A percentile compares a stretch with the other conserved stretches of the same genome.
phyloP scores from a whole-genome alignment of 2,888 invertebrate species.

The Diploptera punctata region DNA sequence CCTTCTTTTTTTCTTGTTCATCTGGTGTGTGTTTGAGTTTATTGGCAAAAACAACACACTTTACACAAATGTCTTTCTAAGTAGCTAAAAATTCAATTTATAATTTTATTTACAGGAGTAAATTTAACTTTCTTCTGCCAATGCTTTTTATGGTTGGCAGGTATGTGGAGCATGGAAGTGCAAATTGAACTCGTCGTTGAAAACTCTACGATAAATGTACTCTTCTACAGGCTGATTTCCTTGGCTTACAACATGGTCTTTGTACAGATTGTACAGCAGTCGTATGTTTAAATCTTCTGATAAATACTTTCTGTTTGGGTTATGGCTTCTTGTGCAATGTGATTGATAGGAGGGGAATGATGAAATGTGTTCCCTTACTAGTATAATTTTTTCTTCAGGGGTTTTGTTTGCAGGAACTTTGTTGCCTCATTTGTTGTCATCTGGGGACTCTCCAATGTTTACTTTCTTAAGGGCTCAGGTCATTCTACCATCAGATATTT shows the following conservation, averaged over 20 bases:
- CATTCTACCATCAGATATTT: constrained; percentile 23
- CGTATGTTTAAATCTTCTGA: constrained; percentile 16
- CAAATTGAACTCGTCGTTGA: constrained; percentile 14
- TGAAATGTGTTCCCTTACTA: constrained; percentile 1
- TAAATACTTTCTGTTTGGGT: constrained; percentile 17
- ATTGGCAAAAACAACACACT: not conserved
- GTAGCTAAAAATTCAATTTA: too few species aligned
- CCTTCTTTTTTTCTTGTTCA: not conserved
- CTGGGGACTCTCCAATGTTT: not conserved
- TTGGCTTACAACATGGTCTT: not conserved
- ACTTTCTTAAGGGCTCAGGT: not conserved
- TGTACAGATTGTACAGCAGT: constrained; percentile 12
- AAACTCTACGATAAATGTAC: constrained; percentile 14
- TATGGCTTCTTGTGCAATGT: constrained; percentile 17
- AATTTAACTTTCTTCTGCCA: too few species aligned
- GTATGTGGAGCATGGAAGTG: constrained; percentile 7
- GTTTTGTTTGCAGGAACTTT: constrained; percentile 1
- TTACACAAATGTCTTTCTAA: constrained; percentile 3
- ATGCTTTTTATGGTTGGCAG: too few species aligned
- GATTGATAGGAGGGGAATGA: constrained; percentile 3
- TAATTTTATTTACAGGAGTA: too few species aligned
- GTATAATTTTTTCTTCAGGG: not conserved
- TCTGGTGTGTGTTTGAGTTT: not conserved
- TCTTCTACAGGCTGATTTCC: constrained; percentile 5
- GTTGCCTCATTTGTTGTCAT: constrained; percentile 7